Base-by-base conservation (phyloP, 2,113 vertebrate genomes). In the Gymnobelideus leadbeateri region DNA sequence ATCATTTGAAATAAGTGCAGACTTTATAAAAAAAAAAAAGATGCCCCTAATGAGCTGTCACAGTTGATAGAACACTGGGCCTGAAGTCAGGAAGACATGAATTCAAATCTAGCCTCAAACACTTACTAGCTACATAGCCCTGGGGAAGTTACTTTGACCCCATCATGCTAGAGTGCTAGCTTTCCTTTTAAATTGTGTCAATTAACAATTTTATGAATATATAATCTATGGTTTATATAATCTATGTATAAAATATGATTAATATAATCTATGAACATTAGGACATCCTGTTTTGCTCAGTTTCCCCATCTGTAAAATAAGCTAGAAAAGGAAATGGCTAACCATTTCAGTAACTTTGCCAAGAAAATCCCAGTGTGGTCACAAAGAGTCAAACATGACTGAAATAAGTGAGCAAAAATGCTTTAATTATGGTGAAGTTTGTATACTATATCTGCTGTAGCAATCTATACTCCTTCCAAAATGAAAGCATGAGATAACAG, bases 391-490 rank as follows among this genome's bases (percentile, higher is more conserved):
- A 23, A 26, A 26, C 7, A 26, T 55, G 25, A 55, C 31, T 37
- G 31, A 68, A 68, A 68, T 3, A 1, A 68, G 11, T 89, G 49
- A 89, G 46, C 11, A 68, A 31, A 26, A 50, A 51, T 53, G 2
- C 26, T 89, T 92, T 46, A 16, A 50, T 91, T n/a, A 10, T 47
- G 10, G 28, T 46, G 16, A 8, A 3, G 5, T 52, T 84, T 51
- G 46, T 43, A 68, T 4, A 1, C 9, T n/a, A 0, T 10, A 1
- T 89, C 0, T 43, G 24, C 10, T 89, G 0, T 31, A 24, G 52
- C 21, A 46, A 8, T 55, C 84, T 14, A 21, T 10, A 24, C 84
- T 53, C 51, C 53, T 92, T 94, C 51, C 49, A 93, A 91, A 54
- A 68, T 89, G 51, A 89, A 90, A 54, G 51, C 19, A 12, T 90